Evolutionary conservation across 1,140 invertebrate genomes (phyloP), one percentile per base, ranked within the genome.

Genomic region (Lepidurus couesii): DNA sequence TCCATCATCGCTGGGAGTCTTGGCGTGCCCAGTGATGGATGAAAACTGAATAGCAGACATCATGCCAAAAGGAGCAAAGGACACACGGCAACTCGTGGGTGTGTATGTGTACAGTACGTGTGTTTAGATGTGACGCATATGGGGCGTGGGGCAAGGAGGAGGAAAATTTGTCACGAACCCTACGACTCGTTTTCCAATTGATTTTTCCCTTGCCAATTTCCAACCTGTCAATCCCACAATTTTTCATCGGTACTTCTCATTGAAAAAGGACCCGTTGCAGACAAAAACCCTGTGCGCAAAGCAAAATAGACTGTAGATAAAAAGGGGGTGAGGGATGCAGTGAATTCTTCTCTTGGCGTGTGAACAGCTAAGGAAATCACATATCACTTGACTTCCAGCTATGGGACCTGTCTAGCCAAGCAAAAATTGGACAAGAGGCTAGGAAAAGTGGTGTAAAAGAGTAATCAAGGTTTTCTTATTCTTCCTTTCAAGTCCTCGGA

Each of bases 181-280:
- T 21, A n/a, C 53, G 16, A 13, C 13, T 21, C 21, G 53, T 65
- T 65, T 65, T 21, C 21, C 53, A 9, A 65, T 65, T 65, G 53
- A 65, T 65, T 65, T 65, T 65, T 13, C 53, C 34, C 21, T 13
- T 65, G 53, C 9, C 53, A 65, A 65, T 65, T 65, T 65, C 53
- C 53, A 65, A 65, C 9, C 53, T 65, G 53, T 65, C 53, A 65
- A 65, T 65, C 53, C 53, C 53, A 65, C 53, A 65, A 65, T 65
- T 65, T 65, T 65, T 65, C 53, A 65, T 65, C 53, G 53, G 53
- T 13, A 7, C n/a, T 65, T 65, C 21, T 65, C 16, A 65, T 65
- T 16, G 53, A 65, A 65, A 16, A 65, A 65, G 16, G 53, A 65
- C 6, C n/a, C 53, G 8, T n/a, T 13, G 21, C 53, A 65, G 21